Evolutionary conservation across 1,140 invertebrate genomes (phyloP).

Genomic region (Heliconius himera): DNA sequence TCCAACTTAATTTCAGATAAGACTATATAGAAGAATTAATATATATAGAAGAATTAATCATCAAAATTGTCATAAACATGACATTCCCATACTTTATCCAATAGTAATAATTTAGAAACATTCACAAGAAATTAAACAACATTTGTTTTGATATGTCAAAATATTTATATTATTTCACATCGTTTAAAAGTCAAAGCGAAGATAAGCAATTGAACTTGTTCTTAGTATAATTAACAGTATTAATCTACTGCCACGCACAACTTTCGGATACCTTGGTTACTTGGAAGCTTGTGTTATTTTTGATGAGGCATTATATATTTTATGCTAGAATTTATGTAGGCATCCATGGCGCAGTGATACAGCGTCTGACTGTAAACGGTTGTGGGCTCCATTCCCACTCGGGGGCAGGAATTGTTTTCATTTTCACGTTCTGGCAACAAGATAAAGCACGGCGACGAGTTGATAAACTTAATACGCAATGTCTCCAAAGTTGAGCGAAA

Average conservation of each 20-base stretch:
- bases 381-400: no score
- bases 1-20: no score
- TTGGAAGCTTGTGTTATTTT: not conserved
- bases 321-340: not conserved
- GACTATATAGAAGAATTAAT: no score
- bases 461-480: no score
- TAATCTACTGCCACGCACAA: not conserved
- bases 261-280: not conserved
- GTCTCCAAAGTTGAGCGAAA: no score
- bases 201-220: conserved; percentile 9
- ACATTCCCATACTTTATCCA: not conserved
- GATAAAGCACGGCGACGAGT: no score
- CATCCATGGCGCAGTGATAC: no score
- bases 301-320: conserved; percentile 2
- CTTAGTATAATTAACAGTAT: not conserved
- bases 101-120: not conserved
- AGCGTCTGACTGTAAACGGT: not conserved
- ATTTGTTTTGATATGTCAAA: not conserved
- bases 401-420: no score
- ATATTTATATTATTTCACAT: not conserved
- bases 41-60: no score
- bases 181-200: not conserved
- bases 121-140: not conserved
- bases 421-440: no score
- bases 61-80: not conserved